phyloP scores from a whole-genome alignment of 1,140 invertebrate genomes.

The Musca domestica region DNA sequence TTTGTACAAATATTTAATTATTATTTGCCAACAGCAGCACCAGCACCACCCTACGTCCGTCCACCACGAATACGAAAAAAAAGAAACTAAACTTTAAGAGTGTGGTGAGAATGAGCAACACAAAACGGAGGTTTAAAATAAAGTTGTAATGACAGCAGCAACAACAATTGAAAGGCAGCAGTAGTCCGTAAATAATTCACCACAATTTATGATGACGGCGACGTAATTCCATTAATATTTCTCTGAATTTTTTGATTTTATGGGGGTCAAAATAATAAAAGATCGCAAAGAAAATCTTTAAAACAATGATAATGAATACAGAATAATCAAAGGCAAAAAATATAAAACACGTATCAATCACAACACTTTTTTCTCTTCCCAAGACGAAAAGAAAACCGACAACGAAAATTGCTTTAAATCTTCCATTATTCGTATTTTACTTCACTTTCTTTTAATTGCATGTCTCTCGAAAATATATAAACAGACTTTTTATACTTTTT shows the following conservation, averaged over 20 bases:
- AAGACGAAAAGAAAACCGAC: no score
- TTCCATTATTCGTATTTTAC: no score
- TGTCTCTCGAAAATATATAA: no score
- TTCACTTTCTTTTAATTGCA: no score
- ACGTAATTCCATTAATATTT: slow-evolving; percentile 10
- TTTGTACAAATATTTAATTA: neutral
- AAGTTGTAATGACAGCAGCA: slow-evolving; percentile 11
- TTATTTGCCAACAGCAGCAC: slow-evolving; percentile 15
- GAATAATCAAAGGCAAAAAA: neutral
- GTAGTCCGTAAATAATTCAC: slow-evolving; percentile 16
- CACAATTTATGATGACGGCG: slow-evolving; percentile 20
- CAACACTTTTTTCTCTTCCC: neutral
- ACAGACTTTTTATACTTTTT: no score
- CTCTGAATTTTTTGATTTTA: neutral
- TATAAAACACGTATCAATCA: neutral
- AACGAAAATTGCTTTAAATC: no score
- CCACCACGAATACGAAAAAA: slow-evolving; percentile 17
- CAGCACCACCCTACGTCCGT: slow-evolving; percentile 16
- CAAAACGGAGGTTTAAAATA: slow-evolving; percentile 14
- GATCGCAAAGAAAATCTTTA: no score
- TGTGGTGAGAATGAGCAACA: slow-evolving; percentile 1
- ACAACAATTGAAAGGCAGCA: neutral
- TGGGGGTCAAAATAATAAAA: no score
- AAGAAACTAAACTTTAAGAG: slow-evolving; percentile 17
- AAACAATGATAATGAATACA: neutral